Evolutionary conservation across 2,113 vertebrate species (phyloP).

Genomic region (Poeciliopsis prolifica): DNA sequence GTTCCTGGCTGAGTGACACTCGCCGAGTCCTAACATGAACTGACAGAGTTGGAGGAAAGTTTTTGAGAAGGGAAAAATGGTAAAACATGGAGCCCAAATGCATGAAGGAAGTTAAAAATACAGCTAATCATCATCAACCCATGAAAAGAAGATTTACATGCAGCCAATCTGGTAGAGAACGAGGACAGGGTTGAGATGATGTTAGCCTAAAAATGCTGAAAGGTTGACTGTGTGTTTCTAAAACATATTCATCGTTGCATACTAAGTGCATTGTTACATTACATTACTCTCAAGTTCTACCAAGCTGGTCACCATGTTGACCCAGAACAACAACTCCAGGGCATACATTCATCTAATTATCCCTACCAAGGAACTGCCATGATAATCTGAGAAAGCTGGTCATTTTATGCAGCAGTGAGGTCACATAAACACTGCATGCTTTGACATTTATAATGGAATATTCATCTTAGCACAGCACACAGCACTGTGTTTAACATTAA

Average conservation of each 20-base stretch:
- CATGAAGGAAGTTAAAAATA: not conserved
- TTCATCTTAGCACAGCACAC: conserved; percentile 58
- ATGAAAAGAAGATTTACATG: no score
- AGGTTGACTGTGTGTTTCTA: conserved; percentile 9
- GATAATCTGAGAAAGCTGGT: conserved; percentile 47
- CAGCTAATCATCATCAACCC: not conserved
- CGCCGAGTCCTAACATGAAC: conserved; percentile 41
- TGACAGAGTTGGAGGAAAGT: conserved; percentile 64
- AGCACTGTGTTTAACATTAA: conserved; percentile 64
- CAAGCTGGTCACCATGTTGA: conserved; percentile 38
- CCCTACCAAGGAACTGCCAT: conserved; percentile 24
- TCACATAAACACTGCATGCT: conserved; percentile 53
- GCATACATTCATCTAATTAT: conserved; percentile 67
- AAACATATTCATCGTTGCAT: conserved; percentile 18
- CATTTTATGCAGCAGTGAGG: conserved; percentile 46
- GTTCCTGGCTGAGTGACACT: conserved; percentile 57
- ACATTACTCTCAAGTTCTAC: conserved; percentile 41
- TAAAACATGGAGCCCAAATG: not conserved
- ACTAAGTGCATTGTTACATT: conserved; percentile 43
- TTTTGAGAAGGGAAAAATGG: conserved; percentile 44
- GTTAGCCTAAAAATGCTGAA: conserved; percentile 10
- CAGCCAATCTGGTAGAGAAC: no score
- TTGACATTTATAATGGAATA: conserved; percentile 68
- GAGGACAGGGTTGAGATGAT: conserved; percentile 1
- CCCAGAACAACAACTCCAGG: conserved; percentile 54